phyloP scores from a whole-genome alignment of 2,888 invertebrate species.

The Metalampra italica region DNA sequence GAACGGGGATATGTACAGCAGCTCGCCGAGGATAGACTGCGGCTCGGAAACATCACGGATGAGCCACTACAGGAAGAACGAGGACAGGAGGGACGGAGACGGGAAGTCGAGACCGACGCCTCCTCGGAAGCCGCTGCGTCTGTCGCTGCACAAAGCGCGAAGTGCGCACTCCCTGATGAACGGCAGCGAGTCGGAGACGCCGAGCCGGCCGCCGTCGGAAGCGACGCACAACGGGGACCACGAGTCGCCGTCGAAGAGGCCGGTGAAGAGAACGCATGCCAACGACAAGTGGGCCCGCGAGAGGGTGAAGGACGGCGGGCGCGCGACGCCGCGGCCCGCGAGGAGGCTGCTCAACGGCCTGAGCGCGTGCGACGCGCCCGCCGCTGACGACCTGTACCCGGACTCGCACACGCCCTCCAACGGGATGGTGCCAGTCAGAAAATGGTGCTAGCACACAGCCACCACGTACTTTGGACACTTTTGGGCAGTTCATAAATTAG shows the following conservation, averaged over 20 bases:
- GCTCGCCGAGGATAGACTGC: slow-evolving; percentile 72
- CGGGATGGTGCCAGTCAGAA: slow-evolving; percentile 30
- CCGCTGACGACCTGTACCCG: slow-evolving; percentile 62
- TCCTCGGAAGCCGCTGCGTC: slow-evolving; percentile 89
- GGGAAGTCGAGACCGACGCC: slow-evolving; percentile 84
- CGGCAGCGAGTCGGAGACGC: slow-evolving; percentile 66
- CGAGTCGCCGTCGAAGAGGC: slow-evolving; percentile 75
- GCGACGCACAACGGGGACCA: slow-evolving; percentile 41
- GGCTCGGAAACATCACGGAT: slow-evolving; percentile 75
- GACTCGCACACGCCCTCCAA: slow-evolving; percentile 40
- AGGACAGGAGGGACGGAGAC: slow-evolving; percentile 54
- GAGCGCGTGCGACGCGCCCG: slow-evolving; percentile 30
- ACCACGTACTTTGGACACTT: not conserved
- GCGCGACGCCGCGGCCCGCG: slow-evolving; percentile 61
- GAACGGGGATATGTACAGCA: slow-evolving; percentile 61
- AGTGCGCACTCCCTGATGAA: slow-evolving; percentile 85
- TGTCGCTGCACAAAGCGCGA: slow-evolving; percentile 90
- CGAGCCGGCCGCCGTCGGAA: slow-evolving; percentile 51
- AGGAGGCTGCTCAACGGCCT: slow-evolving; percentile 45
- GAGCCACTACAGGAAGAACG: slow-evolving; percentile 64
- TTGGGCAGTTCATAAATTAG: too few species aligned
- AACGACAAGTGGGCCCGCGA: slow-evolving; percentile 50
- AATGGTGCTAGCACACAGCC: slow-evolving; percentile 47
- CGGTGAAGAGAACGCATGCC: slow-evolving; percentile 79
- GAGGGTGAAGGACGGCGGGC: slow-evolving; percentile 40